Evolutionary conservation across 2,113 vertebrate genomes (phyloP).

Genomic region (Neopipo cinnamomea): DNA sequence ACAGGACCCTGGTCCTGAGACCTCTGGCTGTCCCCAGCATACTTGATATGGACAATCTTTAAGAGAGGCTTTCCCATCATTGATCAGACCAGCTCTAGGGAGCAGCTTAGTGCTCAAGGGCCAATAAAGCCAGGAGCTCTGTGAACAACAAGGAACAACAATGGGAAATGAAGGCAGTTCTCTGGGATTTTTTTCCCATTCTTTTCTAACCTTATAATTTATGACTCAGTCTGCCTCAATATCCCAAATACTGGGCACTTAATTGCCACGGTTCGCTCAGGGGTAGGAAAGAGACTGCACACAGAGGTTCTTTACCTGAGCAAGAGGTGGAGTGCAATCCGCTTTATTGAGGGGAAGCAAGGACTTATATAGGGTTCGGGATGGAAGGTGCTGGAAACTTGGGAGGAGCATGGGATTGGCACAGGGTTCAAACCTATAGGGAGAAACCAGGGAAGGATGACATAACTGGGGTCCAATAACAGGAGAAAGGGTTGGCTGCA

Average conservation of each 20-base stretch:
- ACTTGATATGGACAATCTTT: rapidly evolving
- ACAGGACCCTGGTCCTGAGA: rapidly evolving
- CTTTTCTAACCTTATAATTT: background rate
- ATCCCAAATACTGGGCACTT: background rate
- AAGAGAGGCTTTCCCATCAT: background rate
- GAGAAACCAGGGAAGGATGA: no score
- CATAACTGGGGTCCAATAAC: no score
- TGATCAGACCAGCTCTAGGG: background rate
- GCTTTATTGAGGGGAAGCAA: no score
- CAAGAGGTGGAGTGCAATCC: no score
- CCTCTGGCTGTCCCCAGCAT: background rate
- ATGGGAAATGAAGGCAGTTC: background rate
- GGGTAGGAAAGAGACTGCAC: no score
- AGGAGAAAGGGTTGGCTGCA: no score
- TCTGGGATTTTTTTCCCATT: background rate
- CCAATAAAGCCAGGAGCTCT: background rate
- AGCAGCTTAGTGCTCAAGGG: background rate
- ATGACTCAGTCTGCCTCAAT: background rate
- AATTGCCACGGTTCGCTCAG: no score
- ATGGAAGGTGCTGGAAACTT: no score
- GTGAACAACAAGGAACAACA: background rate
- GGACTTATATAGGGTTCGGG: no score
- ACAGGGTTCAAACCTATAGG: no score
- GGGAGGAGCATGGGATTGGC: no score
- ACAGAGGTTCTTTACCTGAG: no score